Evolutionary conservation across 2,797 vertebrate species (phyloP).

Genomic region (Apogon hyalosoma): DNA sequence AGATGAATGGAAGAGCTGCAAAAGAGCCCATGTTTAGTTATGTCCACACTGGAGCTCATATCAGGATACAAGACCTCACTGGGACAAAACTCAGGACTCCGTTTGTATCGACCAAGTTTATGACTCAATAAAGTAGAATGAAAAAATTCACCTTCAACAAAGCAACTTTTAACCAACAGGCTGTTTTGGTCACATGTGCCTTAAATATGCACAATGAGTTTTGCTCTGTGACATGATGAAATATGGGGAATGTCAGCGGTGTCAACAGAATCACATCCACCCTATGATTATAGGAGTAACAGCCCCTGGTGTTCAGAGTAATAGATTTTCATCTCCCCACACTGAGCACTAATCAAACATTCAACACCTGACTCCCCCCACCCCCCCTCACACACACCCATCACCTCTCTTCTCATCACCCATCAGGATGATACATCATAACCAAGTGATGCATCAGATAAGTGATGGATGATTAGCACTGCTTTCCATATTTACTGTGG

Average conservation of each 20-base stretch:
- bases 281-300: neutral
- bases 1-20: too few species aligned
- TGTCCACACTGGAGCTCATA: too few species aligned
- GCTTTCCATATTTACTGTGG: conserved; percentile 5
- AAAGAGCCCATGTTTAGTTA: too few species aligned
- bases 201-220: neutral
- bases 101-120: neutral
- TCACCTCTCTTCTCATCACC: conserved; percentile 22
- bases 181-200: neutral
- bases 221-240: conserved; percentile 15
- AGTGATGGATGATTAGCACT: conserved; percentile 48
- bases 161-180: neutral
- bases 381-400: conserved; percentile 8
- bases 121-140: neutral
- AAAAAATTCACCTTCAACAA: neutral
- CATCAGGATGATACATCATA: conserved; percentile 15
- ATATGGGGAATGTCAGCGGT: conserved; percentile 29
- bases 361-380: conserved; percentile 2
- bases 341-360: conserved; percentile 29
- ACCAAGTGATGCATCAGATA: conserved; percentile 33
- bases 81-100: neutral
- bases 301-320: neutral
- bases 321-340: conserved; percentile 12
- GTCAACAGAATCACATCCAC: conserved; percentile 3
- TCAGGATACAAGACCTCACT: neutral